phyloP scores from a whole-genome alignment of 2,797 vertebrate species.

The Lutjanus campechanus region DNA sequence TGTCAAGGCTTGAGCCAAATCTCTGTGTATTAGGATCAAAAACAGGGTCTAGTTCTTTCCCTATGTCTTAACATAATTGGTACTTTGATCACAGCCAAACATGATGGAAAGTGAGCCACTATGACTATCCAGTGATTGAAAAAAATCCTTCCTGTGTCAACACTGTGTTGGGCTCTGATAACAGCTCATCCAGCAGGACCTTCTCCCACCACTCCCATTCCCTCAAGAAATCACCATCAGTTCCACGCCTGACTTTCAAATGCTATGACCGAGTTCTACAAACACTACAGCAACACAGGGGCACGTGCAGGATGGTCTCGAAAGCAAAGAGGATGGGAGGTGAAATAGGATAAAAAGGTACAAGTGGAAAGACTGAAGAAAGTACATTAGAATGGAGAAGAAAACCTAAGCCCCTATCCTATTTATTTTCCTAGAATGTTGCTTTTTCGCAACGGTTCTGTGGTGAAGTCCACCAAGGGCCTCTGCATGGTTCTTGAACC shows the following conservation, averaged over 20 bases:
- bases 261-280: constrained; percentile 16
- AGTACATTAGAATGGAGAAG: not conserved
- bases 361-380: constrained; percentile 5
- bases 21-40: constrained; percentile 43
- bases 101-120: constrained; percentile 35
- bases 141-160: constrained; percentile 34
- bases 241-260: constrained; percentile 43
- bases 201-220: constrained; percentile 25
- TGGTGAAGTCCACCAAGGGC: constrained; percentile 15
- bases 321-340: constrained; percentile 6
- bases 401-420: constrained; percentile 1
- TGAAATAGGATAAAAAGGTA: constrained; percentile 21
- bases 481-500: constrained; percentile 20
- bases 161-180: constrained; percentile 43
- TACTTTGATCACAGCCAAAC: constrained; percentile 44
- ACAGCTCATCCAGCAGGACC: constrained; percentile 36
- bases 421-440: constrained; percentile 3
- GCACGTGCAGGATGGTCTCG: not conserved
- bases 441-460: not conserved
- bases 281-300: constrained; percentile 13
- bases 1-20: constrained; percentile 56
- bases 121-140: constrained; percentile 40
- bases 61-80: constrained; percentile 51
- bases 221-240: constrained; percentile 40
- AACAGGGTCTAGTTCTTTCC: constrained; percentile 35